These are phyloP conservation scores for Agonopterix heracliana DNA, from an alignment of 2,888 invertebrate species.

Conservation along the genomic window DNA sequence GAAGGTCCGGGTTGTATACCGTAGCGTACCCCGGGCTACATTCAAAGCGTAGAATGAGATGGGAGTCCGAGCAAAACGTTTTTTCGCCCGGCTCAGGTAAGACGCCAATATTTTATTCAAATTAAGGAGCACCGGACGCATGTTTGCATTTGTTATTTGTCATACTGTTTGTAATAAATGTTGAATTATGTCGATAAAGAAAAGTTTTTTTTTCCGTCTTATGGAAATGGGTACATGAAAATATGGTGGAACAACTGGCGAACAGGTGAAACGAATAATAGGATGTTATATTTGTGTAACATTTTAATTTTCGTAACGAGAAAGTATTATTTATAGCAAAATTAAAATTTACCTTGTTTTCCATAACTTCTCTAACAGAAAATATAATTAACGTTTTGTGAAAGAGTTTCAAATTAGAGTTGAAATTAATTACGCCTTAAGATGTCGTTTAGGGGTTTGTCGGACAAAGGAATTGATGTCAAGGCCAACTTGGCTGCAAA, in stretches of 20 bases:
- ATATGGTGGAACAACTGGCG: no score
- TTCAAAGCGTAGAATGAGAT: constrained; percentile 50
- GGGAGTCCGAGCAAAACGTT: constrained; percentile 32
- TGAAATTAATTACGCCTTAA: background rate
- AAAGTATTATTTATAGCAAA: no score
- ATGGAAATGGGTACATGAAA: no score
- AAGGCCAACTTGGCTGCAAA: background rate
- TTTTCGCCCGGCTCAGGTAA: constrained; percentile 29
- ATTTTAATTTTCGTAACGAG: no score
- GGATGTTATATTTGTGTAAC: no score
- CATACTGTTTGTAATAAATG: constrained; percentile 24
- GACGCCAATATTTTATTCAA: constrained; percentile 56
- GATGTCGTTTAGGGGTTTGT: no score
- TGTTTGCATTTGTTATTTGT: constrained; percentile 41
- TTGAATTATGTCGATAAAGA: constrained; percentile 17
- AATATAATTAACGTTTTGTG: background rate
- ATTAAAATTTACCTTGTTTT: no score
- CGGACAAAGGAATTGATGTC: background rate
- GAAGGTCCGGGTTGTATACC: constrained; percentile 21
- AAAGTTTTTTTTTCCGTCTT: background rate
- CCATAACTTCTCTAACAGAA: no score
- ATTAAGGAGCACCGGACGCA: constrained; percentile 27
- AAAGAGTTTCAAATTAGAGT: background rate
- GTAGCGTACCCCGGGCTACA: constrained; percentile 30
- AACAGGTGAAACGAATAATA: no score